Evolutionary conservation across 2,797 vertebrate genomes (phyloP), one percentile per base, ranked within the genome.

Genomic region (Lepus oiostolus): DNA sequence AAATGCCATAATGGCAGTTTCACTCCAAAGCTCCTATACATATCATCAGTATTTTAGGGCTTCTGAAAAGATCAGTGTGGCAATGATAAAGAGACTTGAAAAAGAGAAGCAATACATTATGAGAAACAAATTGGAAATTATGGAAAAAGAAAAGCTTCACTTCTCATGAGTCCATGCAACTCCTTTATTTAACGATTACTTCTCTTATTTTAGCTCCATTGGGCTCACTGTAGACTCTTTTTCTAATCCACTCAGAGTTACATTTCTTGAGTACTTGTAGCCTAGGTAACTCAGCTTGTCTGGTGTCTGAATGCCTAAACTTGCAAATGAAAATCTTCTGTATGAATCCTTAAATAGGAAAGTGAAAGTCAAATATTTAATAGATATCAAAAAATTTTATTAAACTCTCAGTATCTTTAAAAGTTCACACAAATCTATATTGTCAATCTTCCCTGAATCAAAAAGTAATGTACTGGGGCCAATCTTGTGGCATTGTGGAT

Each of bases 1-100:
- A 76, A 89, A 35, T 93, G 13, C 74, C 85, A 32, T 71, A 2
- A 91, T 24, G 81, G 19, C 7, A 81, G 47, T 81, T 94, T 94
- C 81, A 74, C 11, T 92, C 35, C 68, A 42, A 82, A 71, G 35
- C 42, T 89, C n/a, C 32, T 70, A 16, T 65, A 52, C 10, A 81
- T 81, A 38, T 68, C 67, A 62, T 22, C 7, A 47, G 30, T 95
- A 60, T 84, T 91, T 62, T 84, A 58, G 77, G 13, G 83, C 26
- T 85, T 85, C 3, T 87, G 67, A 26, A 4, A 65, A 2, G 16
- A 58, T 82, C 22, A 87, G 21, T 5, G 70, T 60, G 95, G 52
- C 28, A 92, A 52, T 79, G 26, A 79, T 60, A 62, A 91, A 35
- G 9, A 2, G 12, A 28, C 50, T 82, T 26, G 80, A 71, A 77